Percentiles rank a stretch among this genome's conserved stretches.
Evolutionary conservation across 2,797 vertebrate genomes (phyloP).

Genomic region (Ctenopoma multispine): DNA sequence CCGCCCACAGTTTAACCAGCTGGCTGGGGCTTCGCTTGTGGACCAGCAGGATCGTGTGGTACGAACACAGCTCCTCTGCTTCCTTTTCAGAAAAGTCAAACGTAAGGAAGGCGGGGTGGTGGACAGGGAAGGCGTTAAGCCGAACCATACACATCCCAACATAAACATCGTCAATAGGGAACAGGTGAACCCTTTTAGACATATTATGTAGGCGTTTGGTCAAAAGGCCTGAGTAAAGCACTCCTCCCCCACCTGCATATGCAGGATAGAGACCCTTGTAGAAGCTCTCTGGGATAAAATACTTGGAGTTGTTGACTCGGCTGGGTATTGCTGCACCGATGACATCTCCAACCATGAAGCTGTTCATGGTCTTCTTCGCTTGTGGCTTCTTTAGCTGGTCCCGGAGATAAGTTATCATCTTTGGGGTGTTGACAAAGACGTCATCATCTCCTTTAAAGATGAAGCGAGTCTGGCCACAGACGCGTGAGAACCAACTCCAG

Average conservation of each 20-base stretch:
- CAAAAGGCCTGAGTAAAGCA: constrained; percentile 84
- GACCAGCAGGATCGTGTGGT: constrained; percentile 79
- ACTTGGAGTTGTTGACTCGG: constrained; percentile 63
- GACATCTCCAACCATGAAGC: constrained; percentile 80
- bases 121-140: constrained; percentile 58
- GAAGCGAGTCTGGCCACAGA: constrained; percentile 66
- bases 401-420: constrained; percentile 73
- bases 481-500: constrained; percentile 80
- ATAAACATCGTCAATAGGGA: constrained; percentile 85
- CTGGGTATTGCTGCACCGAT: constrained; percentile 63
- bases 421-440: constrained; percentile 80
- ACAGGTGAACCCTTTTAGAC: constrained; percentile 82
- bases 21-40: constrained; percentile 79
- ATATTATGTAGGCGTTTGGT: constrained; percentile 67
- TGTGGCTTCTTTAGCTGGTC: constrained; percentile 42
- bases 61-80: constrained; percentile 57
- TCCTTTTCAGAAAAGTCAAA: constrained; percentile 76
- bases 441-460: constrained; percentile 86
- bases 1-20: constrained; percentile 67
- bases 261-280: constrained; percentile 80
- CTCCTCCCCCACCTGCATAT: constrained; percentile 82
- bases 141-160: constrained; percentile 83
- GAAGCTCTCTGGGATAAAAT: constrained; percentile 81
- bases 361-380: constrained; percentile 13
- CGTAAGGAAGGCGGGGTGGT: constrained; percentile 82